Conservation (phyloP, 1,140 invertebrate species). For the Fopius arisanus region DNA sequence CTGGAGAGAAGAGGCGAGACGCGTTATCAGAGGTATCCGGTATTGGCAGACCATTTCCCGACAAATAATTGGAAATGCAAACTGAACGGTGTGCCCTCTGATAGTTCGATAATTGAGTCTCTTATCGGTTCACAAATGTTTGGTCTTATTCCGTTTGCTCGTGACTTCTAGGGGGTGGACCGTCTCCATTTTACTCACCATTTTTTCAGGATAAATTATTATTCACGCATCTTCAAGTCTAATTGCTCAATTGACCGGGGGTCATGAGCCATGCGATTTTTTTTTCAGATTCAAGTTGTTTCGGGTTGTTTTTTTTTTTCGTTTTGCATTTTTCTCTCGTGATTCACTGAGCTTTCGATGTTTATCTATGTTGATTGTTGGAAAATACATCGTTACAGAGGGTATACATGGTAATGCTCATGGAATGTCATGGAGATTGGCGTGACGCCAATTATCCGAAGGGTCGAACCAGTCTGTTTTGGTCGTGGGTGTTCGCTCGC, state of each 20-base stretch:
- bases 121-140: conserved; percentile 60
- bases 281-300: too few relatives aligned
- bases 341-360: too few relatives aligned
- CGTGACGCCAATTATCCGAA: conserved; percentile 52
- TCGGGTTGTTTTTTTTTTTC: too few relatives aligned
- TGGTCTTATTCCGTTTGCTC: conserved; percentile 25
- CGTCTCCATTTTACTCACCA: too few relatives aligned
- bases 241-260: too few relatives aligned
- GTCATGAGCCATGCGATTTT: too few relatives aligned
- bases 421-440: conserved; percentile 38
- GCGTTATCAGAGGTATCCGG: conserved; percentile 55
- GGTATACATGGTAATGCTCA: too few relatives aligned
- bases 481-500: conserved; percentile 31
- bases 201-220: too few relatives aligned
- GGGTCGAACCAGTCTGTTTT: conserved; percentile 50
- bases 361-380: too few relatives aligned
- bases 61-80: conserved; percentile 66
- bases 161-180: neutral
- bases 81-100: conserved; percentile 59
- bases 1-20: conserved; percentile 30
- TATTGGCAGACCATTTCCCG: conserved; percentile 64
- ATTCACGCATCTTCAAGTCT: too few relatives aligned
- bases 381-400: too few relatives aligned
- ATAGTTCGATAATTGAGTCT: conserved; percentile 67
- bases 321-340: too few relatives aligned